Conservation (phyloP, 2,113 vertebrate species). For the Hippocampus guttulatus region DNA sequence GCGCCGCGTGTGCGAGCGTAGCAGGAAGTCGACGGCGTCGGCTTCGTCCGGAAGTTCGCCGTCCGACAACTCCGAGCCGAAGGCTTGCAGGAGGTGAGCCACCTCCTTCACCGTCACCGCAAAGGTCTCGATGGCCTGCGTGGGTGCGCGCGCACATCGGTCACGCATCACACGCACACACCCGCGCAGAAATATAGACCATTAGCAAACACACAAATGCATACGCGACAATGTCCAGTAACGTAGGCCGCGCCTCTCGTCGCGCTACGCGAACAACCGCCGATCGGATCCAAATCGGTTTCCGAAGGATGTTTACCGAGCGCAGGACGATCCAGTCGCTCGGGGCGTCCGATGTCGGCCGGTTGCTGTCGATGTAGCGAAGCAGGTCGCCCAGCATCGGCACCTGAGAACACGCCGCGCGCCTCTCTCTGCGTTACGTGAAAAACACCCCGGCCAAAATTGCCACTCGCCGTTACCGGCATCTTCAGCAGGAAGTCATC, state of each 20-base stretch:
- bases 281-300: neutral
- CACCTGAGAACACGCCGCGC: conserved; percentile 70
- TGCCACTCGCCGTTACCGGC: conserved; percentile 71
- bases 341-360: conserved; percentile 86
- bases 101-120: conserved; percentile 95
- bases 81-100: conserved; percentile 89
- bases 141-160: neutral
- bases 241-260: neutral
- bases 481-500: conserved; percentile 93
- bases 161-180: too few relatives aligned
- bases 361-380: conserved; percentile 91
- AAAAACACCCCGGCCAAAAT: neutral
- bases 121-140: conserved; percentile 95
- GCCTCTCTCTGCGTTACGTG: neutral
- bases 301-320: conserved; percentile 72
- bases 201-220: too few relatives aligned
- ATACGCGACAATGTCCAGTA: too few relatives aligned
- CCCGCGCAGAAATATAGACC: too few relatives aligned
- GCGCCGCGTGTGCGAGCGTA: conserved; percentile 80
- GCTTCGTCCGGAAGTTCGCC: conserved; percentile 83
- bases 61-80: conserved; percentile 90
- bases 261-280: neutral
- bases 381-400: conserved; percentile 94
- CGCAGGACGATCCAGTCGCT: conserved; percentile 92
- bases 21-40: conserved; percentile 80